These are phyloP conservation scores for Megatriorchis doriae DNA, from an alignment of 2,113 vertebrate species.

Conservation along the genomic window DNA sequence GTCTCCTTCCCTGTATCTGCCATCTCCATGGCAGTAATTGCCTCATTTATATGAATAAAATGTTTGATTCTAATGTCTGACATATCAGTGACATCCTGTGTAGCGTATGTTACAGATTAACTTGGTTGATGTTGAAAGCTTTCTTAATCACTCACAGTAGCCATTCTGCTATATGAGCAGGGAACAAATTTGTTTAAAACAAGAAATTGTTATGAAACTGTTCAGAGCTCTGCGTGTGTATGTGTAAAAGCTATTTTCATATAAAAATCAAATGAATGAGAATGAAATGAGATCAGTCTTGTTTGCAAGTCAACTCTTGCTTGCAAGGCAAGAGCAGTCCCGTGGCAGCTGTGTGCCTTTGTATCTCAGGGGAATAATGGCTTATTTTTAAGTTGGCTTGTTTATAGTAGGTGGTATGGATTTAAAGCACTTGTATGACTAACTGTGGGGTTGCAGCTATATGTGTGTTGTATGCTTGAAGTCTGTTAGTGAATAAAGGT, in stretches of 20 bases:
- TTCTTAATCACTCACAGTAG: neutral
- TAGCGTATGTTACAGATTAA: neutral
- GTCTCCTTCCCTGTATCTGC: neutral
- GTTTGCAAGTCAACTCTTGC: neutral
- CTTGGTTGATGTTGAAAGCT: neutral
- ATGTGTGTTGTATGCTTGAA: neutral
- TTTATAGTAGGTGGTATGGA: neutral
- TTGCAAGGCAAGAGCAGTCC: neutral
- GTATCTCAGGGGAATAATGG: neutral
- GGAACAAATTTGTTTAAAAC: neutral
- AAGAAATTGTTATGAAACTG: neutral
- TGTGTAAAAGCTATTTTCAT: neutral
- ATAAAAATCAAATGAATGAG: neutral
- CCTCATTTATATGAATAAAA: neutral
- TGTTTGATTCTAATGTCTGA: neutral
- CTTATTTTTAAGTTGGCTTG: neutral
- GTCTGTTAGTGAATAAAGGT: neutral
- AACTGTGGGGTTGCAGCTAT: neutral
- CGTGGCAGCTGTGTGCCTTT: neutral
- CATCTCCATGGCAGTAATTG: neutral
- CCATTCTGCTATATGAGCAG: neutral
- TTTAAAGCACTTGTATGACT: neutral
- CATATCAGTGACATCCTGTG: neutral
- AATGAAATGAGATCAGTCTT: neutral
- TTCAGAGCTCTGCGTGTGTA: neutral